Evolutionary conservation across 2,797 vertebrate species (phyloP).

Genomic region (Liparis tanakae): DNA sequence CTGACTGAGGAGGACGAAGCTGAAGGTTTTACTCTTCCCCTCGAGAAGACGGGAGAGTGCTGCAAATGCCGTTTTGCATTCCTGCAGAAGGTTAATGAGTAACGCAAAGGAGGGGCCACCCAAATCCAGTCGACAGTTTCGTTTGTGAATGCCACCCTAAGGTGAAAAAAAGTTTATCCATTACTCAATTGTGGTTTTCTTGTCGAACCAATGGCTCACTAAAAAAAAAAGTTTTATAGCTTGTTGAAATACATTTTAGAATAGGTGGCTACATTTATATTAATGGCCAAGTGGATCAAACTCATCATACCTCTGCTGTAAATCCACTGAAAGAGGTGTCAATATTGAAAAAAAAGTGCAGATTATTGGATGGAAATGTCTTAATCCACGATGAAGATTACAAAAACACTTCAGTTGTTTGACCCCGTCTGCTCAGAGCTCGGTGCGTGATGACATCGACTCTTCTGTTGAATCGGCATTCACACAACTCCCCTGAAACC

Average conservation of each 20-base stretch:
- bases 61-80: conserved; percentile 41
- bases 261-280: not conserved
- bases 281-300: not conserved
- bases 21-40: conserved; percentile 25
- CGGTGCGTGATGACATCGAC: not conserved
- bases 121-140: conserved; percentile 26
- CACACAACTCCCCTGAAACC: conserved; percentile 1
- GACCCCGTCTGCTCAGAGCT: not conserved
- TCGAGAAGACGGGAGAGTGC: conserved; percentile 1
- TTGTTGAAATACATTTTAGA: not conserved
- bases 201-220: not conserved
- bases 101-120: conserved; percentile 46
- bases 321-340: not conserved
- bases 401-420: conserved; percentile 5
- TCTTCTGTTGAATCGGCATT: conserved; percentile 10
- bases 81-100: conserved; percentile 65
- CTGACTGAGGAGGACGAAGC: conserved; percentile 37
- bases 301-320: not conserved
- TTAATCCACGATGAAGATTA: conserved; percentile 8
- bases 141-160: not conserved
- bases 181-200: conserved; percentile 8
- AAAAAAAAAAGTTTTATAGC: not conserved
- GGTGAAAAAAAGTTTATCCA: not conserved
- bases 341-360: not conserved
- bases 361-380: conserved; percentile 13